Evolutionary conservation across 2,888 invertebrate genomes (phyloP).

Genomic region (Bruchidius siliquastri): DNA sequence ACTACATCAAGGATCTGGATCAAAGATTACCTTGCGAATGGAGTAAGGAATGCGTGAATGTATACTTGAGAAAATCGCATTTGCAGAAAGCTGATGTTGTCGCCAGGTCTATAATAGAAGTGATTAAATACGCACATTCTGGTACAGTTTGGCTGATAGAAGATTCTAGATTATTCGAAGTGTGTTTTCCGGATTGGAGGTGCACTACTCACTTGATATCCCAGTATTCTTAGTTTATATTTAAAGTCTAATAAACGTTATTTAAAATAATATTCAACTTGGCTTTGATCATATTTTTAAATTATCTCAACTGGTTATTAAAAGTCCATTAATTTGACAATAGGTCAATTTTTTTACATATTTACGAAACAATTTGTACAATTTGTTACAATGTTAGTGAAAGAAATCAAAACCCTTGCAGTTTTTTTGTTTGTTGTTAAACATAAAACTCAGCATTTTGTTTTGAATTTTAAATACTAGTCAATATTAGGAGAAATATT

Average conservation of each 20-base stretch:
- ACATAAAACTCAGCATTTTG: too few species aligned
- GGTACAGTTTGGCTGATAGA: constrained; percentile 44
- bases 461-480: too few species aligned
- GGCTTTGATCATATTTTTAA: too few species aligned
- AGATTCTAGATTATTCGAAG: constrained; percentile 32
- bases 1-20: constrained; percentile 33
- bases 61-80: constrained; percentile 22
- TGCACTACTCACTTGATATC: constrained; percentile 16
- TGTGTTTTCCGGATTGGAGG: constrained; percentile 30
- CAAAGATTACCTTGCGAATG: constrained; percentile 28
- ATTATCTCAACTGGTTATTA: too few species aligned
- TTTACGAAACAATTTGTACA: too few species aligned
- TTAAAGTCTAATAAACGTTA: not conserved
- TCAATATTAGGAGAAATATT: too few species aligned
- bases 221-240: constrained; percentile 17
- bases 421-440: too few species aligned
- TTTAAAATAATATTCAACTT: not conserved
- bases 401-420: too few species aligned
- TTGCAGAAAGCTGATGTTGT: constrained; percentile 37
- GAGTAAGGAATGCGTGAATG: constrained; percentile 26
- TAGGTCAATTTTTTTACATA: too few species aligned
- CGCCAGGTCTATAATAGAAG: constrained; percentile 36
- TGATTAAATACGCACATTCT: constrained; percentile 34
- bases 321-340: too few species aligned
- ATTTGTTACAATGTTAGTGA: too few species aligned